A percentile compares a stretch with the other conserved stretches of the same genome.
Conservation (phyloP, 2,888 invertebrate genomes). For the Neoitamus cyanurus region DNA sequence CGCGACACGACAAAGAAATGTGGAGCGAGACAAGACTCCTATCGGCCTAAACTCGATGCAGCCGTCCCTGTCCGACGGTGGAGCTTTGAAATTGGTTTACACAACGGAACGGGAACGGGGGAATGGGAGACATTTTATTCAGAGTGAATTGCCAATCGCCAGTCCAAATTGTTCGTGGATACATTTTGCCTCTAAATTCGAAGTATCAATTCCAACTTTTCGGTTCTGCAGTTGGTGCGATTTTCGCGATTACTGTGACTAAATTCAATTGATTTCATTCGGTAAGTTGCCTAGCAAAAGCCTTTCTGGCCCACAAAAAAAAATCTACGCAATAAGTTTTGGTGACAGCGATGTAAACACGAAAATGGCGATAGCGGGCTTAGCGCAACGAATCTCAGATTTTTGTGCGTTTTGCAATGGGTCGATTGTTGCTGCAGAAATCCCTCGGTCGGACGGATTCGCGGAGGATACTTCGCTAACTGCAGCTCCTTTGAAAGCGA, state of each 20-base stretch:
- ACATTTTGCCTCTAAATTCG: constrained; percentile 16
- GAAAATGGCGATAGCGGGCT: constrained; percentile 28
- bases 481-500: neutral
- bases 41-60: no score
- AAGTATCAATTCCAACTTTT: neutral
- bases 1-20: no score
- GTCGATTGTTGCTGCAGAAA: neutral
- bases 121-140: constrained; percentile 7
- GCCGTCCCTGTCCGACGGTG: neutral
- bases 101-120: neutral
- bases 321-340: constrained; percentile 8
- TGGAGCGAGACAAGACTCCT: neutral
- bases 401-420: neutral
- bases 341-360: constrained; percentile 29
- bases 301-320: neutral
- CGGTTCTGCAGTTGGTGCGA: neutral
- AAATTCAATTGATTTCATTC: constrained; percentile 7
- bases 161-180: constrained; percentile 29
- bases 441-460: neutral
- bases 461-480: neutral
- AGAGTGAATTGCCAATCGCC: neutral
- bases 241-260: neutral
- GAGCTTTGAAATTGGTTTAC: constrained; percentile 3
- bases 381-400: neutral
- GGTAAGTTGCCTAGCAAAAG: neutral